Percentiles rank a stretch among this genome's conserved stretches.
phyloP scores from a whole-genome alignment of 2,888 invertebrate species.

The Hipparchia sbordonii region DNA sequence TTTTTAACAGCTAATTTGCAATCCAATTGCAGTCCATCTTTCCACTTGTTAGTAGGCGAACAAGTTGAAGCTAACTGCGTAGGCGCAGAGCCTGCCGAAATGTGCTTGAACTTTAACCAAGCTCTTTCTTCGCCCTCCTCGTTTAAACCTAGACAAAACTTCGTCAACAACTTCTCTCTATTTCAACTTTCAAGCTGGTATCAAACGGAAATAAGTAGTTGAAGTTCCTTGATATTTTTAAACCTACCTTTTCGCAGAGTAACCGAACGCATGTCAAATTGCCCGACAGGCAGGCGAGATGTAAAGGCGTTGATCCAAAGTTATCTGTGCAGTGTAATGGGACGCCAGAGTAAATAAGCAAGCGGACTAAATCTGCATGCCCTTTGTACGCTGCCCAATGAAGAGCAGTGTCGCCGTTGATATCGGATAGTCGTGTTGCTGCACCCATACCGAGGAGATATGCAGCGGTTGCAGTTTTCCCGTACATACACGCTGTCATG shows the following conservation, averaged over 20 bases:
- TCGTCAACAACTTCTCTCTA: too few relatives aligned
- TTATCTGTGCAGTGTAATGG: constrained; percentile 95
- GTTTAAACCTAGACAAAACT: too few relatives aligned
- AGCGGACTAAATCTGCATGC: constrained; percentile 92
- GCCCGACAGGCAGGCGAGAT: constrained; percentile 94
- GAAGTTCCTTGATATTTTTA: background rate
- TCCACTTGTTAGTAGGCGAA: too few relatives aligned
- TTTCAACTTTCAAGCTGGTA: too few relatives aligned
- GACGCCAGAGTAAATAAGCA: constrained; percentile 95
- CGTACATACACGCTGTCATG: constrained; percentile 97
- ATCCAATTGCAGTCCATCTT: too few relatives aligned
- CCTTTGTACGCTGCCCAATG: constrained; percentile 98
- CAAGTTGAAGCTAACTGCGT: too few relatives aligned
- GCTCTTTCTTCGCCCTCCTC: too few relatives aligned
- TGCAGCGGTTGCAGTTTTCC: constrained; percentile 94
- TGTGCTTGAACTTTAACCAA: too few relatives aligned
- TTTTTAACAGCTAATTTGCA: too few relatives aligned
- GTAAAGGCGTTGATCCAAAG: constrained; percentile 95
- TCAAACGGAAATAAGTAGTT: too few relatives aligned
- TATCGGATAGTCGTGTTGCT: constrained; percentile 92
- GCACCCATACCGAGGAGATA: constrained; percentile 96
- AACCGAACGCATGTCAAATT: constrained; percentile 93
- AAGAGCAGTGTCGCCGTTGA: constrained; percentile 95
- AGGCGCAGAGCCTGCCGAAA: too few relatives aligned
- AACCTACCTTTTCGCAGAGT: constrained; percentile 91